These are phyloP conservation scores for Drosophila elegans DNA, from an alignment of 1,140 invertebrate genomes.

Conservation along the genomic window DNA sequence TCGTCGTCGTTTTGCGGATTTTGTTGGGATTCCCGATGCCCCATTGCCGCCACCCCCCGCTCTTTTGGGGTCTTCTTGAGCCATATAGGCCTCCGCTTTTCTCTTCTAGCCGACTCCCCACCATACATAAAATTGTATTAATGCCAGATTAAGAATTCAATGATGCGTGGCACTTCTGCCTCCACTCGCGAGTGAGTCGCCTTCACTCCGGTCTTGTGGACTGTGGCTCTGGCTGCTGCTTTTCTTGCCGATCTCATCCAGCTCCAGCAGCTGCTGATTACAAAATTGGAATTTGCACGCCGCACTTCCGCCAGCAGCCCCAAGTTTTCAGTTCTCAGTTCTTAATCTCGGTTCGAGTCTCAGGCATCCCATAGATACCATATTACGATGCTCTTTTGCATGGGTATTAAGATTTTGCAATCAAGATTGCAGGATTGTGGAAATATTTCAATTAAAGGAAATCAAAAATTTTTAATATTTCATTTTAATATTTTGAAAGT, in stretches of 20 bases:
- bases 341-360: constrained; percentile 21
- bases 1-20: constrained; percentile 52
- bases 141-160: constrained; percentile 82
- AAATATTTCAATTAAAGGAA: too few relatives aligned
- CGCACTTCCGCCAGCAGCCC: constrained; percentile 64
- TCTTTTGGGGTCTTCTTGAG: constrained; percentile 1
- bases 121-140: constrained; percentile 78
- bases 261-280: constrained; percentile 60
- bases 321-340: constrained; percentile 1
- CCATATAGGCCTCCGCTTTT: background rate
- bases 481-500: too few relatives aligned
- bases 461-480: too few relatives aligned
- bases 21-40: constrained; percentile 68
- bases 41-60: constrained; percentile 12
- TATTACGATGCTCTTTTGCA: constrained; percentile 1
- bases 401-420: background rate
- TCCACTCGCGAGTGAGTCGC: constrained; percentile 24
- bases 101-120: constrained; percentile 19
- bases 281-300: constrained; percentile 76
- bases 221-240: background rate
- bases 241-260: constrained; percentile 9
- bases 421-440: background rate
- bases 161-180: constrained; percentile 62
- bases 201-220: constrained; percentile 11
- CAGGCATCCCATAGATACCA: constrained; percentile 18